Conservation (phyloP, 1,140 invertebrate species). For the Oryzaephilus surinamensis region DNA sequence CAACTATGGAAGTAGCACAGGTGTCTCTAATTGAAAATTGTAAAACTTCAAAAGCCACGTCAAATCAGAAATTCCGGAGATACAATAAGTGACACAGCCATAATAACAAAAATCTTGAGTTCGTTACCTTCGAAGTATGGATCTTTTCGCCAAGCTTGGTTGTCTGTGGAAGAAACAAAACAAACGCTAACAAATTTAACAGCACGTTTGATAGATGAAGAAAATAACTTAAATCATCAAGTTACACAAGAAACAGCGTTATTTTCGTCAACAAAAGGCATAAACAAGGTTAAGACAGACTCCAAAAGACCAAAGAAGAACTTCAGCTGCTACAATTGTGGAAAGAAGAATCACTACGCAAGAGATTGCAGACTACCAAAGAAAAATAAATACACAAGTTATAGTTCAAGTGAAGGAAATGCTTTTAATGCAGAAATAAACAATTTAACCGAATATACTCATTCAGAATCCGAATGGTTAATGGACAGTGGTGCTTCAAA, state of each 20-base stretch:
- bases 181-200: constrained; percentile 34
- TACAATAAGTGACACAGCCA: constrained; percentile 3
- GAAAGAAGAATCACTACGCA: too few relatives aligned
- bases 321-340: too few relatives aligned
- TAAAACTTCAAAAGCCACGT: not conserved
- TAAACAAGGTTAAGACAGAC: too few relatives aligned
- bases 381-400: too few relatives aligned
- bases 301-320: too few relatives aligned
- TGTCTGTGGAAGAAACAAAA: constrained; percentile 24
- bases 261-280: constrained; percentile 1
- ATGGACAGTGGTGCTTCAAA: too few relatives aligned
- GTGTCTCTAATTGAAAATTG: not conserved
- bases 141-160: constrained; percentile 29
- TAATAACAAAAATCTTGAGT: too few relatives aligned
- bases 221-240: constrained; percentile 23
- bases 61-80: constrained; percentile 3
- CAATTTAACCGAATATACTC: too few relatives aligned
- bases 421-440: too few relatives aligned
- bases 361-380: too few relatives aligned
- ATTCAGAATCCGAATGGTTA: too few relatives aligned
- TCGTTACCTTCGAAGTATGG: constrained; percentile 27
- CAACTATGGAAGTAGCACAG: constrained; percentile 2
- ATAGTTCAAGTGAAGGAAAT: too few relatives aligned
- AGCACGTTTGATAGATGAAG: constrained; percentile 32
- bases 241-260: constrained; percentile 21